Base-by-base conservation (phyloP, 1,140 invertebrate genomes). In the Laupala kohalensis region DNA sequence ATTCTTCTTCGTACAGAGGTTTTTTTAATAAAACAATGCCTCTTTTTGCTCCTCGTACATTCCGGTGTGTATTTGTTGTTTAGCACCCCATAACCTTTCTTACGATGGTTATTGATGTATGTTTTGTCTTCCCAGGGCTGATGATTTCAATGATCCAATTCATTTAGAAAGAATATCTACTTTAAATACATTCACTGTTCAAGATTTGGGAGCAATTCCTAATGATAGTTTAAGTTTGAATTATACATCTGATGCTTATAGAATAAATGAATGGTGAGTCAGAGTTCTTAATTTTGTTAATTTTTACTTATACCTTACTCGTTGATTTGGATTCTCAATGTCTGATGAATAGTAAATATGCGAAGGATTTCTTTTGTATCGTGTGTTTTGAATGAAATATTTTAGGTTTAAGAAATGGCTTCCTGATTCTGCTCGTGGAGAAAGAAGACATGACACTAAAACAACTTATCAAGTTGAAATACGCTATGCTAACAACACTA, bases 21-120 rank as follows among this genome's bases (percentile, higher is more conserved):
- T 96, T 96, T 83, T 98, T 98, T 81, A 99, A 99, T 80, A 96
- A 94, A 80, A 98, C 97, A 0, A 87, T 98, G 79, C 93, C 94
- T 0, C 84, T 95, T 75, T 99, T 98, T 83, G 97, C 94, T 12
- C 96, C 97, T 0, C 85, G 95, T 78, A 95, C 96, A 0, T 97
- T 90, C 76, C 80, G 84, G 84, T 85, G 75, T 77, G 70, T 71
- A 25, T 71, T 64, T 23, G 25, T 12, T 27, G 15, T 12, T 30
- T 67, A 6, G 26, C 26, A 28, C 5, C 24, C 6, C 5, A 4
- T 23, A n/a, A 23, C 4, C 29, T 68, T 1, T n/a, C 27, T 19
- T 30, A 6, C 26, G 9, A 23, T 28, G 9, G 23, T 70, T 70
- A 9, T 4, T 29, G 27, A 27, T 26, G 4, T 26, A 53, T 53